Base-by-base conservation (phyloP, 2,888 invertebrate genomes). In the Slavum lentiscoides region DNA sequence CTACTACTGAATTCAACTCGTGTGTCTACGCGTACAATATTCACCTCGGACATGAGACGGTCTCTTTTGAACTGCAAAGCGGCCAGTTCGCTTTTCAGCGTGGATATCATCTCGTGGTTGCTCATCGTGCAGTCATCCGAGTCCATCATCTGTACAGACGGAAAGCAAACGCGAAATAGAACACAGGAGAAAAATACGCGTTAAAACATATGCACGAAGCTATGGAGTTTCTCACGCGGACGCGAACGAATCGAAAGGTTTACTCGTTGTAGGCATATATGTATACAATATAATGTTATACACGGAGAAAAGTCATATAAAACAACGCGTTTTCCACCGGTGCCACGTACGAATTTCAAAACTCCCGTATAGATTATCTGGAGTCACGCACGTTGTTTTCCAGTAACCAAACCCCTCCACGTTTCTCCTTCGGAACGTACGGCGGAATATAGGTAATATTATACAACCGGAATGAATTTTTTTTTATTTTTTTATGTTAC, bases 21-120 rank as follows among this genome's bases (percentile, higher is more conserved):
- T 30, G 30, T 30, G 4, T 30, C 30, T 4, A 30, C 21, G 15
- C 23, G 61, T 2, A 61, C 21, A 23, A 23, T 7, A 58, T 23
- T 82, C 86, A 94, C 92, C 89, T 95, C 94, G 74, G 90, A 89
- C 83, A 91, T 88, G 37, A 95, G 88, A 82, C 94, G 91, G 86
- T 95, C 94, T 83, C 93, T 89, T 87, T 94, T 94, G 86, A 94
- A 95, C 85, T 93, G 93, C 70, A 94, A 88, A 4, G 91, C 94
- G 23, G 95, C 95, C 84, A 95, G 87, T 87, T 95, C 95, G 87
- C 94, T 94, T 84, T 93, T 90, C 82, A 95, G 87, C 15, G 92
- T 89, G 59, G 94, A 94, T 49, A 92, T 89, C 84, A 93, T 87
- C 86, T 94, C 94, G 85, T 91, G 89, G 82, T 85, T 85, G 85